Percentiles rank a stretch among this genome's conserved stretches.
Evolutionary conservation across 2,888 invertebrate species (phyloP).

Genomic region (Erynnis tages): DNA sequence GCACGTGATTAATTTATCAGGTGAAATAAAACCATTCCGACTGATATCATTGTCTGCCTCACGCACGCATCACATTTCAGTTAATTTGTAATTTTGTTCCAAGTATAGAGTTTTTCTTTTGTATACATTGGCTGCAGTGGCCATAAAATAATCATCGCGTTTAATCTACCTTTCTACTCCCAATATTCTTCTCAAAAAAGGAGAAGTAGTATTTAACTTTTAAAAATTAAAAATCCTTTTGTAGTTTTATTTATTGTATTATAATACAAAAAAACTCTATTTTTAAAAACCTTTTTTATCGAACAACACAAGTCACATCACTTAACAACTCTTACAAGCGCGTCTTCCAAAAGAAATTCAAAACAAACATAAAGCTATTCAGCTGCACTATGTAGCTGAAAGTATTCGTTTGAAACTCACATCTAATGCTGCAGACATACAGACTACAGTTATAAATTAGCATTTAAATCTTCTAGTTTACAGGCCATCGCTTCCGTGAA

Average conservation of each 20-base stretch:
- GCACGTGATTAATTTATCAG: slow-evolving; percentile 22
- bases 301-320: neutral
- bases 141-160: too few relatives aligned
- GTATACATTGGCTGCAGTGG: too few relatives aligned
- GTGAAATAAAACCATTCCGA: slow-evolving; percentile 21
- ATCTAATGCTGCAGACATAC: neutral
- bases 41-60: slow-evolving; percentile 5
- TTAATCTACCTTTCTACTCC: too few relatives aligned
- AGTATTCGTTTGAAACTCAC: neutral
- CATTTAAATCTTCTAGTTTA: neutral
- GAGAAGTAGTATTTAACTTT: too few relatives aligned
- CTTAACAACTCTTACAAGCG: neutral
- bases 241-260: too few relatives aligned
- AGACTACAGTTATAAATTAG: neutral
- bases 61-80: neutral
- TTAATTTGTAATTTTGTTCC: neutral
- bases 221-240: too few relatives aligned
- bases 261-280: too few relatives aligned
- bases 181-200: too few relatives aligned
- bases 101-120: too few relatives aligned
- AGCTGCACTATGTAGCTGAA: neutral
- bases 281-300: too few relatives aligned
- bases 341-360: neutral
- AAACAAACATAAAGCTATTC: neutral
- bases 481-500: slow-evolving; percentile 24